Evolutionary conservation across 2,888 invertebrate species (phyloP).

Genomic region (Lepidochrysops patricia): DNA sequence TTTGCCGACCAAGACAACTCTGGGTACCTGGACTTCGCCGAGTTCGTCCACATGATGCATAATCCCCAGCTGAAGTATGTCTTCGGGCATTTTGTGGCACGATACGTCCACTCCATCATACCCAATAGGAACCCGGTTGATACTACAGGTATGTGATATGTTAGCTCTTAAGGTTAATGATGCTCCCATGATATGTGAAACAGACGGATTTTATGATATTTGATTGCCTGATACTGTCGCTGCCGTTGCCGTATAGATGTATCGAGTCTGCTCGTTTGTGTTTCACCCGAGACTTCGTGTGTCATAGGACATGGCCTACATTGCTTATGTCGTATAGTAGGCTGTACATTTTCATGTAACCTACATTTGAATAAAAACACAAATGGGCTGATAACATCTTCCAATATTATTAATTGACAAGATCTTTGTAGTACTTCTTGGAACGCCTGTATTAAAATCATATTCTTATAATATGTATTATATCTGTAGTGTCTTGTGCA

Average conservation of each 20-base stretch:
- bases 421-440: not conserved
- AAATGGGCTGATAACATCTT: not conserved
- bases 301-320: not conserved
- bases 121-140: slow-evolving; percentile 70
- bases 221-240: no score
- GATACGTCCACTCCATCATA: slow-evolving; percentile 75
- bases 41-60: slow-evolving; percentile 82
- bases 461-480: not conserved
- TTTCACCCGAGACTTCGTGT: no score
- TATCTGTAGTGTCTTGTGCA: not conserved
- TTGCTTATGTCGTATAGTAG: not conserved
- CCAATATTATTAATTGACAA: not conserved
- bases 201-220: no score
- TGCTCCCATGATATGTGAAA: no score
- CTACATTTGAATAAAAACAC: not conserved
- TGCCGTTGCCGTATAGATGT: no score
- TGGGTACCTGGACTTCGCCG: slow-evolving; percentile 80
- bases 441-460: not conserved
- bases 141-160: slow-evolving; percentile 51
- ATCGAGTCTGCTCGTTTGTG: no score
- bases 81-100: slow-evolving; percentile 77
- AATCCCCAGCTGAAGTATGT: slow-evolving; percentile 76
- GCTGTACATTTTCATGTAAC: not conserved
- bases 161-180: not conserved
- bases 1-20: slow-evolving; percentile 78